Base-by-base conservation (phyloP, 2,797 vertebrate genomes). In the Clamator glandarius region DNA sequence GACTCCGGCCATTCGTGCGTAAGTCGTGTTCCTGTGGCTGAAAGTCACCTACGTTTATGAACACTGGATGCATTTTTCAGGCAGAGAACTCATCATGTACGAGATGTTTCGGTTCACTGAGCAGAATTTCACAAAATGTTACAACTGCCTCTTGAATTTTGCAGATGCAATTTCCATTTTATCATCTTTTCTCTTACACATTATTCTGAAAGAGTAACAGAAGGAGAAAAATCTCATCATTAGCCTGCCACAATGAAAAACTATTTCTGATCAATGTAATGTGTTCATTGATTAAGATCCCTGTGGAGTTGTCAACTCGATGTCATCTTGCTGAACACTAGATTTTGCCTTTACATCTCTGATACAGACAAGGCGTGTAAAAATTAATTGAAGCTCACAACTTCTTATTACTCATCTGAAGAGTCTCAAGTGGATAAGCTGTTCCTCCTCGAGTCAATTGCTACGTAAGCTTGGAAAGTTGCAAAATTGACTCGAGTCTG, bases 311-410 rank as follows among this genome's bases (percentile, higher is more conserved):
- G 62, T 90, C 58, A 69, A 41, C 24, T 86, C 62, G 36, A 39
- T 54, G 36, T 42, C 41, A 52, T 59, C 52, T 79, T 66, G 81
- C 75, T 54, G 67, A 80, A 41, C 23, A 20, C 23, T 78, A 63
- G 68, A 83, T 89, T 95, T 94, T 94, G 77, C 64, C 70, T 93
- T 54, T 80, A 50, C 31, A 28, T 77, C 77, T 92, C 67, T 51
- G 61, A 63, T 62, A 15, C 39, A 87, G 74, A 59, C 81, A 89
- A 70, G 51, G 84, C 33, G 14, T 82, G 82, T 83, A 83, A 92
- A 95, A 92, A 93, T 57, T 92, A 91, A 94, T 92, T 52, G 87
- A 77, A 95, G 29, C 50, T 90, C 95, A 94, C 83, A 96, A 81
- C 12, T 58, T 84, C 87, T 67, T 94, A 92, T 90, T 91, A 90